Base-by-base conservation (phyloP, 2,888 invertebrate genomes). In the Spisula subtruncata region DNA sequence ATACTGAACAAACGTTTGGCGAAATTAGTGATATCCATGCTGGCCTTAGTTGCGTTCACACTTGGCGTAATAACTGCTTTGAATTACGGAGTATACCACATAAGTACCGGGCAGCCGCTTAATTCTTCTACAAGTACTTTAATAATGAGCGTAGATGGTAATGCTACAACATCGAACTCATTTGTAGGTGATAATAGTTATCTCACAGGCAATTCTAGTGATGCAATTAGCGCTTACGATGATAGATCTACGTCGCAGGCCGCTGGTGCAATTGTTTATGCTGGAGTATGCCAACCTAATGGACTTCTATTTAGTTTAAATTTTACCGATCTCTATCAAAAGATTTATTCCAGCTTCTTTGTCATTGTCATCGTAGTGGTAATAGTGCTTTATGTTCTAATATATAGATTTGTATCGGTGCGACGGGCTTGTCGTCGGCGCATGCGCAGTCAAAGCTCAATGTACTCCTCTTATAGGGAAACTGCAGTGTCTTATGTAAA, bases 361-460 rank as follows among this genome's bases (percentile, higher is more conserved):
- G 93, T 96, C 12, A 93, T 96, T 32, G 95, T 95, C 71, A 93
- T 96, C 51, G 89, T 95, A 32, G 93, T 95, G 32, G 96, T 96
- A 29, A 93, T 96, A 80, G 93, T 96, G 41, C 94, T 96, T 18
- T 96, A 96, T 91, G 93, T 95, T 20, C 91, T 96, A 60, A 96
- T 96, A 66, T 94, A 94, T 87, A 86, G 93, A 54, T 94, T 94
- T 79, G 95, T 95, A 0, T 90, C 94, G 2, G 89, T 92, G 20
- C 89, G 94, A 32, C 88, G 94, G 29, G 91, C 94, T 1, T 87
- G 92, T 32, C 87, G 92, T 25, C 85, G 82, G 48, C 89, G 89
- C 85, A 91, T 91, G 91, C 89, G 91, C 79, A 85, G 83, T 75
- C 89, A 89, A 79, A 85, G 86, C 29, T 90, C 88, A 6, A 87